These are phyloP conservation scores for Anthophora plumipes DNA, from an alignment of 2,888 invertebrate species.

Conservation along the genomic window DNA sequence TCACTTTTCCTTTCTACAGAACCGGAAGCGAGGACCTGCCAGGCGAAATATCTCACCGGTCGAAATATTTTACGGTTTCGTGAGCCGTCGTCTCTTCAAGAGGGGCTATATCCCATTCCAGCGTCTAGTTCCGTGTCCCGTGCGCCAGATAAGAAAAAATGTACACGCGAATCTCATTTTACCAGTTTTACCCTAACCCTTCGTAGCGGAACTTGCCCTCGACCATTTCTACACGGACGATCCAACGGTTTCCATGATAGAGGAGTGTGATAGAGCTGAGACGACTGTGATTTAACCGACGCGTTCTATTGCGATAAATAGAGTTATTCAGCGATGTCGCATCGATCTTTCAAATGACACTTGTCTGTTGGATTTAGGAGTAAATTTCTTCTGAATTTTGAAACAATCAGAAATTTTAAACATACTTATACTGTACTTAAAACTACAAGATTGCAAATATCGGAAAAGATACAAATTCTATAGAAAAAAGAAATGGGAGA, in stretches of 20 bases:
- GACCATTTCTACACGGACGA: neutral
- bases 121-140: slow-evolving; percentile 17
- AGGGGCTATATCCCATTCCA: slow-evolving; percentile 12
- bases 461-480: too few relatives aligned
- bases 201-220: neutral
- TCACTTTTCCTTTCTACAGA: slow-evolving; percentile 58
- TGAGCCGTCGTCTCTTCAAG: slow-evolving; percentile 34
- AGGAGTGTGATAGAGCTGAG: slow-evolving; percentile 44
- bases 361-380: too few relatives aligned
- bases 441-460: too few relatives aligned
- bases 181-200: slow-evolving; percentile 52
- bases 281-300: slow-evolving; percentile 39
- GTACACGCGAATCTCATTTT: slow-evolving; percentile 68
- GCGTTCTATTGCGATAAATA: slow-evolving; percentile 29
- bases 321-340: neutral
- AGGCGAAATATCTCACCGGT: slow-evolving; percentile 52
- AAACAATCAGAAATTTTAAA: too few relatives aligned
- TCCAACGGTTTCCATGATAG: slow-evolving; percentile 58
- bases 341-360: neutral
- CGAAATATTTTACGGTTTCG: slow-evolving; percentile 67
- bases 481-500: too few relatives aligned
- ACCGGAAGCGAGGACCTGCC: slow-evolving; percentile 47
- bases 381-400: too few relatives aligned
- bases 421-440: too few relatives aligned
- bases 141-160: slow-evolving; percentile 66